Conservation (phyloP, 35 echinoderm and acorn worm genomes). For the Stichopus chloronotus region DNA sequence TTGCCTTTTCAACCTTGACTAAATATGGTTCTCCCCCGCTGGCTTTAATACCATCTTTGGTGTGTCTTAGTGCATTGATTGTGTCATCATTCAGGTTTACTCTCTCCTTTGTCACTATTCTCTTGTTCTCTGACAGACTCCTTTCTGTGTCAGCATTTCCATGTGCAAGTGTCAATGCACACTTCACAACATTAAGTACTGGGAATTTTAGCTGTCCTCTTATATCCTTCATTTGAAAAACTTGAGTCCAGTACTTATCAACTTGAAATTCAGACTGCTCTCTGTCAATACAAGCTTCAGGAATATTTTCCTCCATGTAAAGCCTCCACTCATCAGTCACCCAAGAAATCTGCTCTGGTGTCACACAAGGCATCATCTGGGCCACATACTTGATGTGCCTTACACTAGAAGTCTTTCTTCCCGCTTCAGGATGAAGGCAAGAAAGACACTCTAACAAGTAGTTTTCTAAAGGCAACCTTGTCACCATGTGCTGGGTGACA, state of each 20-base stretch:
- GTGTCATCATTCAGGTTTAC: neutral
- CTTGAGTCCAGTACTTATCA: conserved; percentile 19
- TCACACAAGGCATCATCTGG: neutral
- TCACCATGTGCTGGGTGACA: neutral
- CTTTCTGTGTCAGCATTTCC: conserved; percentile 40
- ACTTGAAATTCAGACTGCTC: conserved; percentile 1
- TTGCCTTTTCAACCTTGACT: neutral
- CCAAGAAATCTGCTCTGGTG: neutral
- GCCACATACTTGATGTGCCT: neutral
- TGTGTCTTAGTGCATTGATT: conserved; percentile 5
- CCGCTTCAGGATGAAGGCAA: too few relatives aligned
- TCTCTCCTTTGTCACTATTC: conserved; percentile 1
- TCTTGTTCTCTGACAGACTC: conserved; percentile 8
- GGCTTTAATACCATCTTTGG: conserved; percentile 13
- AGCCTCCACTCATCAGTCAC: neutral
- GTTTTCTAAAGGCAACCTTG: neutral
- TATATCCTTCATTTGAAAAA: conserved; percentile 16
- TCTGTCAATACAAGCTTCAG: neutral
- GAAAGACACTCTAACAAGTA: neutral
- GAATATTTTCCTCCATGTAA: neutral
- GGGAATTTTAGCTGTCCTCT: neutral
- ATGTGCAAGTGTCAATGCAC: neutral
- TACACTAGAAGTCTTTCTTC: neutral
- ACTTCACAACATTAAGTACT: conserved; percentile 19
- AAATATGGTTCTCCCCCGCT: conserved; percentile 2